Percentiles rank a stretch among this genome's conserved stretches.
Evolutionary conservation across 2,888 invertebrate species (phyloP).

Genomic region (Alsophila aescularia): DNA sequence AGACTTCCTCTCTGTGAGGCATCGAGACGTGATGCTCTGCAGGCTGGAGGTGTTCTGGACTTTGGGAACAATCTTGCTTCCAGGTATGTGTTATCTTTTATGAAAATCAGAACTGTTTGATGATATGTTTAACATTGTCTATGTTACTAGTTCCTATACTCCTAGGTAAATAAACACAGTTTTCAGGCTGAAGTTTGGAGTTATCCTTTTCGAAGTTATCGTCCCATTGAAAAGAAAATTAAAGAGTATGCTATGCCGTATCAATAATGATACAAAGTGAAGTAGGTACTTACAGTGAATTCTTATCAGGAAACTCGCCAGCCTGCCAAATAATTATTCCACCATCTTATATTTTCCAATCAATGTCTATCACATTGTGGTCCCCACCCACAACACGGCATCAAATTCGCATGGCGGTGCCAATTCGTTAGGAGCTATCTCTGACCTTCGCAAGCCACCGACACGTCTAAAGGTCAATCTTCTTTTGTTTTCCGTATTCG

Average conservation of each 20-base stretch:
- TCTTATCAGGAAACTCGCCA: no score
- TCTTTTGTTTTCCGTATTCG: slow-evolving; percentile 36
- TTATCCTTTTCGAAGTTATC: no score
- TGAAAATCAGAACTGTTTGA: background rate
- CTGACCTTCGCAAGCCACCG: slow-evolving; percentile 31
- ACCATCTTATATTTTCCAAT: slow-evolving; percentile 7
- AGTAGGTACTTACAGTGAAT: no score
- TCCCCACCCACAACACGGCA: slow-evolving; percentile 12
- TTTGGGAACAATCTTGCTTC: slow-evolving; percentile 83
- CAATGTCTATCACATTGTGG: slow-evolving; percentile 8
- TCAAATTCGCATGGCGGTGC: slow-evolving; percentile 29
- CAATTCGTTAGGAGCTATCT: slow-evolving; percentile 32
- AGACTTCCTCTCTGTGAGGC: slow-evolving; percentile 81
- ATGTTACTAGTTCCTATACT: no score
- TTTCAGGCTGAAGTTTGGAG: no score
- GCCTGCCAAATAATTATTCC: slow-evolving; percentile 19
- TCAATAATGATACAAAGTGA: no score
- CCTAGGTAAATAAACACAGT: no score
- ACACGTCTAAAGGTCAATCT: slow-evolving; percentile 20
- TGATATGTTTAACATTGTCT: no score
- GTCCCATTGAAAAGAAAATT: no score
- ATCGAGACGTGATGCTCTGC: slow-evolving; percentile 84
- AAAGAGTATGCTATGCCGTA: no score
- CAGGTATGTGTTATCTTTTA: slow-evolving; percentile 78
- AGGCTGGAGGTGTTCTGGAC: slow-evolving; percentile 86